Percentiles rank a stretch among this genome's conserved stretches.
These are phyloP conservation scores for Phrixothrix hirtus DNA, from an alignment of 2,888 invertebrate species.

Conservation along the genomic window DNA sequence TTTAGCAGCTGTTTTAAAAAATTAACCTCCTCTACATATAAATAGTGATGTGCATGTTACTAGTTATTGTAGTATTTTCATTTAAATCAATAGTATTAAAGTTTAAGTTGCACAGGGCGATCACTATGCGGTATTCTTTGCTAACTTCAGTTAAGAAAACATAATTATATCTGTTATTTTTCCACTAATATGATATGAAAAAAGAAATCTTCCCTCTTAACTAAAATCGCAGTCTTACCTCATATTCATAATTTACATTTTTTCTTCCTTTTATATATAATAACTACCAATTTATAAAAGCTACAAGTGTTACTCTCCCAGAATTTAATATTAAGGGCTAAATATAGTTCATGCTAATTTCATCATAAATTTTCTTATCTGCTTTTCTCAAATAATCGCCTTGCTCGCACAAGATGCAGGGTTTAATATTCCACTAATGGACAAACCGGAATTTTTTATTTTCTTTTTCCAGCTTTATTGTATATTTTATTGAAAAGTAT, in stretches of 20 bases:
- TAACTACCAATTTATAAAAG: constrained; percentile 2
- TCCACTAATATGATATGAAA: no score
- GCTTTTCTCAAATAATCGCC: constrained; percentile 10
- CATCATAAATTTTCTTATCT: constrained; percentile 19
- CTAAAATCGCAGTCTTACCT: constrained; percentile 2
- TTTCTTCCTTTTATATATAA: neutral
- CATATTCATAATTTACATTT: constrained; percentile 4
- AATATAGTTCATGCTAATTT: constrained; percentile 18
- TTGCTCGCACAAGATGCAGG: constrained; percentile 10
- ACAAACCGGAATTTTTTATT: constrained; percentile 13
- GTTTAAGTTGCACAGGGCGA: no score
- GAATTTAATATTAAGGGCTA: constrained; percentile 10
- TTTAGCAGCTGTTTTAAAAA: constrained; percentile 7
- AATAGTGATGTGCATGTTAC: constrained; percentile 1
- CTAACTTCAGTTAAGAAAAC: neutral
- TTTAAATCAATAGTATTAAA: constrained; percentile 11
- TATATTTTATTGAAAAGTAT: no score
- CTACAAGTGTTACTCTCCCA: neutral
- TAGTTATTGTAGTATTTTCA: constrained; percentile 9
- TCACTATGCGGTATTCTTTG: no score
- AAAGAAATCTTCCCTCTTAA: no score
- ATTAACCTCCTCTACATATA: constrained; percentile 1
- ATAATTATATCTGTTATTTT: no score
- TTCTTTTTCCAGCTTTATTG: constrained; percentile 15
- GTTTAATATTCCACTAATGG: constrained; percentile 20